phyloP scores from a whole-genome alignment of 2,113 vertebrate species.

The Melanerpes aurifrons region DNA sequence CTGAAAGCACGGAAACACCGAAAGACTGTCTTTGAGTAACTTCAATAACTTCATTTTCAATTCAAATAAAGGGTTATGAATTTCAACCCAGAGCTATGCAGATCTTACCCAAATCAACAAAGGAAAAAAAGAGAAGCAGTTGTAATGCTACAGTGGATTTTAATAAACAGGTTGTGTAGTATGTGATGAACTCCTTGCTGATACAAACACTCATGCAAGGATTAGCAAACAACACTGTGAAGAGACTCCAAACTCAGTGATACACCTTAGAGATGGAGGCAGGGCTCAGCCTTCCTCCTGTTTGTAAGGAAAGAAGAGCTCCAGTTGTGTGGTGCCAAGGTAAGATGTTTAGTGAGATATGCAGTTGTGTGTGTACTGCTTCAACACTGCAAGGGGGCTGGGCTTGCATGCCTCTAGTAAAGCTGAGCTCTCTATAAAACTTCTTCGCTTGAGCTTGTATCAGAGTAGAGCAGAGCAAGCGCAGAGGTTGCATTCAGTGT shows the following conservation, averaged over 20 bases:
- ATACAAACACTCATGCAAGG: neutral
- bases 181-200: accelerated
- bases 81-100: neutral
- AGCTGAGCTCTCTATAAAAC: neutral
- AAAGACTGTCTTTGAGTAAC: neutral
- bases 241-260: accelerated
- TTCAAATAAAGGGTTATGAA: neutral
- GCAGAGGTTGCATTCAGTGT: neutral
- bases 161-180: neutral
- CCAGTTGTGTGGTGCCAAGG: neutral
- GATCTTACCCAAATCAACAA: neutral
- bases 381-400: neutral
- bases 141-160: neutral
- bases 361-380: accelerated
- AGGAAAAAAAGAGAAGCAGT: neutral
- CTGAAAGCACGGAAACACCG: neutral
- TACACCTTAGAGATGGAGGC: accelerated
- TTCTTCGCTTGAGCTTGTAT: neutral
- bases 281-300: neutral
- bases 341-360: accelerated
- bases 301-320: neutral
- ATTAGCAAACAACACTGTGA: neutral
- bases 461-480: neutral
- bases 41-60: neutral
- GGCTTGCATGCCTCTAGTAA: neutral